Conservation (phyloP, 2,888 invertebrate genomes). For the Pseudeuparius sepicola region DNA sequence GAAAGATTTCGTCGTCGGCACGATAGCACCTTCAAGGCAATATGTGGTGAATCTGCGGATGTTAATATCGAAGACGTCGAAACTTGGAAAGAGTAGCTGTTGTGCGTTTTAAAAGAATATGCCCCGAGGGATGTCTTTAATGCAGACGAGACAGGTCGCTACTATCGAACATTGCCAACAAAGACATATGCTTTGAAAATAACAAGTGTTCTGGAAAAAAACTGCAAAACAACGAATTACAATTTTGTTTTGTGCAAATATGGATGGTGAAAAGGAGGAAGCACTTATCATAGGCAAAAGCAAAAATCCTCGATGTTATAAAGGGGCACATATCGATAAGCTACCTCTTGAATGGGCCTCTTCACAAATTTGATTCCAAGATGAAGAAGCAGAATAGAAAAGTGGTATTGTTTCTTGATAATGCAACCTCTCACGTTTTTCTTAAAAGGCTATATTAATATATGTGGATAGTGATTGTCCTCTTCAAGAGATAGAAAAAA, state of each 20-base stretch:
- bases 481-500: slow-evolving; percentile 6
- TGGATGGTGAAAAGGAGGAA: neutral
- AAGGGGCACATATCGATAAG: no score
- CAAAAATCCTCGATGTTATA: no score
- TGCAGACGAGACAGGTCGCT: slow-evolving; percentile 3
- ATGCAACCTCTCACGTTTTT: slow-evolving; percentile 7
- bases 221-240: no score
- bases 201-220: neutral
- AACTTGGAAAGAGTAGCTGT: no score
- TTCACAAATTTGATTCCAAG: slow-evolving; percentile 8
- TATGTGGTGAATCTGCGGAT: no score
- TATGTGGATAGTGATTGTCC: slow-evolving; percentile 2
- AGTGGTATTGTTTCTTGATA: slow-evolving; percentile 11
- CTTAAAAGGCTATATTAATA: slow-evolving; percentile 8
- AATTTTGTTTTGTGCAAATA: no score
- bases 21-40: no score
- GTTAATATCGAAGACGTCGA: no score
- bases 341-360: slow-evolving; percentile 3
- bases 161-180: slow-evolving; percentile 6
- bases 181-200: neutral
- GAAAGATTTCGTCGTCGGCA: no score
- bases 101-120: no score
- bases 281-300: no score
- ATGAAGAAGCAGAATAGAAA: slow-evolving; percentile 8
- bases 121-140: slow-evolving; percentile 4